Evolutionary conservation across 2,113 vertebrate species (phyloP).

Genomic region (Psittacus erithacus): DNA sequence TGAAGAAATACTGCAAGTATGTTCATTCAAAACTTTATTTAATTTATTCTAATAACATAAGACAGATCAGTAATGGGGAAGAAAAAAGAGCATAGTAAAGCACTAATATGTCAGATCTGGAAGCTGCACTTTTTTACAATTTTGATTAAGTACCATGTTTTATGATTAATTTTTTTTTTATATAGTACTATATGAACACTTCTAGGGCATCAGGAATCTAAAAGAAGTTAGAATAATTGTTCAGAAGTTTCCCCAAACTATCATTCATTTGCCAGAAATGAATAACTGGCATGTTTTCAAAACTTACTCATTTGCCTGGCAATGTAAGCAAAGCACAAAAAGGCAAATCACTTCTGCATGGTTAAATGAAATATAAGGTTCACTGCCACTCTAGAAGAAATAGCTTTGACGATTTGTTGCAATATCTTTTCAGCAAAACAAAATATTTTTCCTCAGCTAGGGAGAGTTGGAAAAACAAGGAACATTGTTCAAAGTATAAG

Average conservation of each 20-base stretch:
- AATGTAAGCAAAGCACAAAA: neutral
- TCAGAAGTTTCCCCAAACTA: neutral
- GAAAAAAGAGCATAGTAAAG: neutral
- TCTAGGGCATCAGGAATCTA: neutral
- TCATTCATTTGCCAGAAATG: neutral
- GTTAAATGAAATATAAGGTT: neutral
- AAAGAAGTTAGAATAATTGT: neutral
- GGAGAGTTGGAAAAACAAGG: neutral
- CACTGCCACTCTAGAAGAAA: neutral
- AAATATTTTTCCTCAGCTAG: neutral
- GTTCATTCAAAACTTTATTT: conserved; percentile 53
- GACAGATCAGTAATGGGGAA: conserved; percentile 9
- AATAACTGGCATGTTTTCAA: neutral
- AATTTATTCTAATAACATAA: conserved; percentile 59
- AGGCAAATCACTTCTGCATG: neutral
- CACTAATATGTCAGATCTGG: neutral
- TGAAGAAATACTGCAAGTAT: conserved; percentile 62
- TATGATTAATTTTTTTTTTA: neutral
- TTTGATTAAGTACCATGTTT: neutral
- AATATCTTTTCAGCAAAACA: neutral
- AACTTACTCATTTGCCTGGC: neutral
- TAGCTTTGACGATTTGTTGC: neutral
- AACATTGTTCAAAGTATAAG: neutral
- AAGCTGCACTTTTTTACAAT: neutral
- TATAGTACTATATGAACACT: neutral